A percentile compares a stretch with the other conserved stretches of the same genome.
These are phyloP conservation scores for Rhabdophis nuchalis DNA, from an alignment of 2,797 vertebrate genomes.

Conservation along the genomic window DNA sequence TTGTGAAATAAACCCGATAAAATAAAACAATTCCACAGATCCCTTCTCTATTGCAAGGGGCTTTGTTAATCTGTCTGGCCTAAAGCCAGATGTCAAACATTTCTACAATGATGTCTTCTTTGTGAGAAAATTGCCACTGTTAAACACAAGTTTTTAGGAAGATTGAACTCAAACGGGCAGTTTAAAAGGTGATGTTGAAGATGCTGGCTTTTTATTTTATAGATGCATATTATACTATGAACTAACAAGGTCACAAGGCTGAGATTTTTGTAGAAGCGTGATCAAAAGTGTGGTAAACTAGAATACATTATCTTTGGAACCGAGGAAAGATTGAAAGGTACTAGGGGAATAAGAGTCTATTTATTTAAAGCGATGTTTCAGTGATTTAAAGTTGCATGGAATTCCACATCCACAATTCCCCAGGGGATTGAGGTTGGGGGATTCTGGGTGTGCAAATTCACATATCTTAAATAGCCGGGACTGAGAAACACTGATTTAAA, in stretches of 20 bases:
- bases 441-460: neutral
- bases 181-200: conserved; percentile 6
- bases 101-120: conserved; percentile 20
- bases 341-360: neutral
- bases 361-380: neutral
- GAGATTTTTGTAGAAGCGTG: neutral
- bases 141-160: neutral
- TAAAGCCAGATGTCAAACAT: conserved; percentile 48
- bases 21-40: conserved; percentile 54
- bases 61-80: conserved; percentile 57
- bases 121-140: conserved; percentile 51
- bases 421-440: neutral
- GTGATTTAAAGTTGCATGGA: neutral
- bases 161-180: neutral
- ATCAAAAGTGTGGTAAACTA: neutral
- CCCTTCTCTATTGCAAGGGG: conserved; percentile 34
- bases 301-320: neutral
- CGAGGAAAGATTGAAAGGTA: neutral
- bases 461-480: neutral
- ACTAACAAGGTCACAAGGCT: neutral
- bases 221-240: conserved; percentile 11
- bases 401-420: neutral
- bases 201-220: conserved; percentile 2
- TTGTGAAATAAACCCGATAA: conserved; percentile 29
- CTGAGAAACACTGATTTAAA: neutral